Evolutionary conservation across 2,113 vertebrate genomes (phyloP).

Genomic region (Papio anubis): DNA sequence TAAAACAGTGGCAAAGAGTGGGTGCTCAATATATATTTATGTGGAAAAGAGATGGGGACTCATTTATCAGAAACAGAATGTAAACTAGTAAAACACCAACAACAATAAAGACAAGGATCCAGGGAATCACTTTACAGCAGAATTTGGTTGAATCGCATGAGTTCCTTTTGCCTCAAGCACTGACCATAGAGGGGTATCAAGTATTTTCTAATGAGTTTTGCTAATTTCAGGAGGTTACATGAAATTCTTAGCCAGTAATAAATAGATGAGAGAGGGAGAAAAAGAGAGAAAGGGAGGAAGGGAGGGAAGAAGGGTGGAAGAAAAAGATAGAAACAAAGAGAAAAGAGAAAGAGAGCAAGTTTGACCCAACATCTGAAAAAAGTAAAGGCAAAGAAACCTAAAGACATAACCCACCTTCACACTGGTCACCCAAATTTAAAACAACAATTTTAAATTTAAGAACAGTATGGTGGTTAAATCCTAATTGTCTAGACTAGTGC

Average conservation of each 20-base stretch:
- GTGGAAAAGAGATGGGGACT: background rate
- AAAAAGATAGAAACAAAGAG: background rate
- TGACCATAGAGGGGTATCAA: slow-evolving; percentile 55
- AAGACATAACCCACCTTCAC: slow-evolving; percentile 64
- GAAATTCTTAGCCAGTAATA: slow-evolving; percentile 51
- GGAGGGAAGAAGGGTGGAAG: background rate
- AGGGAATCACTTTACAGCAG: background rate
- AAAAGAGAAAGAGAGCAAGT: background rate
- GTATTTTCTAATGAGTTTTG: slow-evolving; percentile 51
- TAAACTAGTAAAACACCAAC: background rate
- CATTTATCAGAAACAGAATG: background rate
- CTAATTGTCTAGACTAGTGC: background rate
- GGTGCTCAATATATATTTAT: background rate
- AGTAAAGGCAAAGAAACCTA: slow-evolving; percentile 47
- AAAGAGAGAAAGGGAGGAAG: background rate
- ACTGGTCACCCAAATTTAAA: slow-evolving; percentile 48
- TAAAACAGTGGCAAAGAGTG: background rate
- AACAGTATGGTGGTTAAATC: background rate
- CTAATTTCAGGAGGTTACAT: slow-evolving; percentile 55
- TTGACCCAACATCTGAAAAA: slow-evolving; percentile 62
- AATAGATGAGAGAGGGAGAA: slow-evolving; percentile 13
- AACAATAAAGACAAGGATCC: background rate
- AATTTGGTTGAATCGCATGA: slow-evolving; percentile 14
- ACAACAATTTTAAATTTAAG: slow-evolving; percentile 35
- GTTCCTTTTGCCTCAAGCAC: slow-evolving; percentile 47